These are phyloP conservation scores for Phasia obesa DNA, from an alignment of 2,888 invertebrate species.

Conservation along the genomic window DNA sequence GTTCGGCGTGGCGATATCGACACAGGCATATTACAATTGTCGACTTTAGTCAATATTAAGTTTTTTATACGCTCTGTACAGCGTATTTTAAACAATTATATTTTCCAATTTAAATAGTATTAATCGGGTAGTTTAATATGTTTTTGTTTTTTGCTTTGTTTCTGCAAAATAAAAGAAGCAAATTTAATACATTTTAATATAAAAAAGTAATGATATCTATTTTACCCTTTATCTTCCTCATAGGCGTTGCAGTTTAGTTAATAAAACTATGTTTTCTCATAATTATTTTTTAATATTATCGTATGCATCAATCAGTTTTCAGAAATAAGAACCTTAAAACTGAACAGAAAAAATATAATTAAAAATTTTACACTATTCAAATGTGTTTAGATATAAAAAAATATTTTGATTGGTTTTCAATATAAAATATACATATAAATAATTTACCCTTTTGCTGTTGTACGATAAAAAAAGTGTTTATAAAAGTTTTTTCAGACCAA, in stretches of 20 bases:
- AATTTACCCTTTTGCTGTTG: too few species aligned
- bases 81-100: conserved; percentile 23
- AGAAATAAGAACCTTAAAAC: conserved; percentile 23
- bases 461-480: too few species aligned
- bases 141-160: background rate
- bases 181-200: background rate
- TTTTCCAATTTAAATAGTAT: background rate
- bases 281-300: conserved; percentile 1
- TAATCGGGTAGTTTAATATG: background rate
- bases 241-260: conserved; percentile 6
- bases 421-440: too few species aligned
- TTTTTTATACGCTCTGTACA: conserved; percentile 39
- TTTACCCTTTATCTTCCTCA: conserved; percentile 55
- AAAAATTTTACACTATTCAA: background rate
- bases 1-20: conserved; percentile 82
- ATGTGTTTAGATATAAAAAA: too few species aligned
- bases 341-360: background rate
- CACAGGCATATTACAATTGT: conserved; percentile 82
- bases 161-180: conserved; percentile 8
- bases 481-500: too few species aligned
- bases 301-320: background rate
- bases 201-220: background rate
- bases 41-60: conserved; percentile 42
- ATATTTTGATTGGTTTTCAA: too few species aligned
- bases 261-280: conserved; percentile 22